These are phyloP conservation scores for Acanthoscelides obtectus DNA, from an alignment of 2,888 invertebrate genomes.

Conservation along the genomic window DNA sequence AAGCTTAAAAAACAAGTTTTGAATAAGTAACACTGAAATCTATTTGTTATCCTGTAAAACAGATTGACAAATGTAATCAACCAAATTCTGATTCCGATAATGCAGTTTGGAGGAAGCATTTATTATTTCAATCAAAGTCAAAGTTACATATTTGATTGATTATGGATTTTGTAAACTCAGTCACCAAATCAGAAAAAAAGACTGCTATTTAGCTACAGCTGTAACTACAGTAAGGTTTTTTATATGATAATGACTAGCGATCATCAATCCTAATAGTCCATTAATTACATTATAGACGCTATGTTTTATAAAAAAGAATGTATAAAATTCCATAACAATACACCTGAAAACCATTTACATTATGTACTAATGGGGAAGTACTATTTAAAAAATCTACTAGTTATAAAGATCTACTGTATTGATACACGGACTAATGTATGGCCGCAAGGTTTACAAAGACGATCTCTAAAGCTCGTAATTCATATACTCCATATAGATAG, in stretches of 20 bases:
- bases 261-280: neutral
- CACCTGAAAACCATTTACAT: neutral
- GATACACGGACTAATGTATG: neutral
- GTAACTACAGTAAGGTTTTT: neutral
- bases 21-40: neutral
- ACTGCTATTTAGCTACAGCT: neutral
- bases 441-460: neutral
- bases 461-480: neutral
- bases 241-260: neutral
- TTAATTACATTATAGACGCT: neutral
- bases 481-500: neutral
- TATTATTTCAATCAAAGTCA: too few species aligned
- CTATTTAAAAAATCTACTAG: neutral
- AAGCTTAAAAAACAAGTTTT: too few species aligned
- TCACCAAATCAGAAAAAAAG: neutral
- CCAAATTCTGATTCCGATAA: too few species aligned
- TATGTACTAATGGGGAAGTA: neutral
- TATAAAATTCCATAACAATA: neutral
- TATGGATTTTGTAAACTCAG: neutral
- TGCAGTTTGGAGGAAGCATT: too few species aligned
- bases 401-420: neutral
- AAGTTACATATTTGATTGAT: too few species aligned
- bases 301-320: neutral
- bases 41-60: neutral
- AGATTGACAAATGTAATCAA: too few species aligned